A percentile compares a stretch with the other conserved stretches of the same genome.
phyloP scores from a whole-genome alignment of 2,113 vertebrate genomes.

The Python bivittatus region DNA sequence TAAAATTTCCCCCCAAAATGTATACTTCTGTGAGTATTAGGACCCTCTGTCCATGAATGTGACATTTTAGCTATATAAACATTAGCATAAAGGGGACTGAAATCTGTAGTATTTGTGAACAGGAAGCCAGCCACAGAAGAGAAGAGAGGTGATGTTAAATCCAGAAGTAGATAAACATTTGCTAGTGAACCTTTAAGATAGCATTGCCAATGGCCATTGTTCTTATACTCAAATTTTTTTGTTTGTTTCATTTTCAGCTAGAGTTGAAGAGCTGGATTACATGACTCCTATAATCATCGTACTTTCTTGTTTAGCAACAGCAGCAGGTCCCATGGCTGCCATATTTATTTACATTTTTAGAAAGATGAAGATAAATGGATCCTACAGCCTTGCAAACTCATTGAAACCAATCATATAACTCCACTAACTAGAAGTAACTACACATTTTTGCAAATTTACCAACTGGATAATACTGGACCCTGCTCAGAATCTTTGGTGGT shows the following conservation, averaged over 20 bases:
- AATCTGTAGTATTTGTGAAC: background rate
- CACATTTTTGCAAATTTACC: conserved; percentile 1
- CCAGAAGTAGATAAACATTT: background rate
- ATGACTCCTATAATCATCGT: conserved; percentile 61
- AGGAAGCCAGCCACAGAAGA: background rate
- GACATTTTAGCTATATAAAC: background rate
- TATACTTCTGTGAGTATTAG: background rate
- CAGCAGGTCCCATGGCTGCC: conserved; percentile 64
- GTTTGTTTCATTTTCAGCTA: conserved; percentile 64
- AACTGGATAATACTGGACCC: conserved; percentile 51
- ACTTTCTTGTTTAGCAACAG: conserved; percentile 61
- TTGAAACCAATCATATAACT: conserved; percentile 70
- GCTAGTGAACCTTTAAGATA: background rate
- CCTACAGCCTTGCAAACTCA: conserved; percentile 76
- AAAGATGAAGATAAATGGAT: conserved; percentile 75
- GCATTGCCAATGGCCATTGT: background rate
- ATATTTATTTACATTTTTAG: conserved; percentile 72
- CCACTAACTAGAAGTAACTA: background rate
- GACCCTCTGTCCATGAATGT: background rate
- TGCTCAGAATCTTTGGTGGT: conserved; percentile 14
- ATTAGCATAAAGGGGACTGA: background rate
- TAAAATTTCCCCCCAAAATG: background rate
- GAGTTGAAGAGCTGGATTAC: conserved; percentile 42
- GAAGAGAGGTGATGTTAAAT: background rate
- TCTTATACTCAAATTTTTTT: conserved; percentile 23